Evolutionary conservation across 2,888 invertebrate genomes (phyloP).

Genomic region (Celastrina argiolus): DNA sequence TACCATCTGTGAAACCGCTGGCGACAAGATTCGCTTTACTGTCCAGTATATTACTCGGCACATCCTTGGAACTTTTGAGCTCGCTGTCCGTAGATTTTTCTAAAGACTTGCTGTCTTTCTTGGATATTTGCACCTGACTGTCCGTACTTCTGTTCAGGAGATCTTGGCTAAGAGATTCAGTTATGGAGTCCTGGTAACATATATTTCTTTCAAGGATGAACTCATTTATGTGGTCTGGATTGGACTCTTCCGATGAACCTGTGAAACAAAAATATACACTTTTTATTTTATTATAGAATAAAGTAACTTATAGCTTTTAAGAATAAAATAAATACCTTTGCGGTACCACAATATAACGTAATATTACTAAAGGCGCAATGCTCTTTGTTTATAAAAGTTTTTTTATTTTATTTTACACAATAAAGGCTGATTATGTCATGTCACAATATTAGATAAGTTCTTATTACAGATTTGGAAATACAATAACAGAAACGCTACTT

Average conservation of each 20-base stretch:
- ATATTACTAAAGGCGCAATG: no score
- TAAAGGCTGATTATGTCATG: no score
- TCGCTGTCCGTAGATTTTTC: conserved; percentile 62
- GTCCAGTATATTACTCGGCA: conserved; percentile 60
- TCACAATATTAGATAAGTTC: no score
- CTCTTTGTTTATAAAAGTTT: no score
- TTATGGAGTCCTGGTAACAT: conserved; percentile 71
- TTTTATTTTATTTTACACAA: no score
- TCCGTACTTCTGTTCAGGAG: conserved; percentile 59
- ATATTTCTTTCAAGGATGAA: conserved; percentile 70
- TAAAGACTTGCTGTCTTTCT: conserved; percentile 56
- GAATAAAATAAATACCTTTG: no score
- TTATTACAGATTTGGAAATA: no score
- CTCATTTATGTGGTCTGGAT: conserved; percentile 66
- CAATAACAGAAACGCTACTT: no score
- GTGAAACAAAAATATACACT: neutral
- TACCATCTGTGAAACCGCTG: conserved; percentile 63
- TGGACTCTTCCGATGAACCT: conserved; percentile 68
- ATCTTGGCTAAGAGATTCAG: conserved; percentile 67
- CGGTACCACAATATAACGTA: no score
- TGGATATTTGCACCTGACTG: conserved; percentile 52
- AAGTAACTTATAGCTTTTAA: no score
- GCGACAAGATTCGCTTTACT: conserved; percentile 56
- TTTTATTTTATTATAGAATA: no score
- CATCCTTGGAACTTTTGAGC: conserved; percentile 63